Conservation (phyloP, 2,888 invertebrate species). For the Leptinotarsa haldemani region DNA sequence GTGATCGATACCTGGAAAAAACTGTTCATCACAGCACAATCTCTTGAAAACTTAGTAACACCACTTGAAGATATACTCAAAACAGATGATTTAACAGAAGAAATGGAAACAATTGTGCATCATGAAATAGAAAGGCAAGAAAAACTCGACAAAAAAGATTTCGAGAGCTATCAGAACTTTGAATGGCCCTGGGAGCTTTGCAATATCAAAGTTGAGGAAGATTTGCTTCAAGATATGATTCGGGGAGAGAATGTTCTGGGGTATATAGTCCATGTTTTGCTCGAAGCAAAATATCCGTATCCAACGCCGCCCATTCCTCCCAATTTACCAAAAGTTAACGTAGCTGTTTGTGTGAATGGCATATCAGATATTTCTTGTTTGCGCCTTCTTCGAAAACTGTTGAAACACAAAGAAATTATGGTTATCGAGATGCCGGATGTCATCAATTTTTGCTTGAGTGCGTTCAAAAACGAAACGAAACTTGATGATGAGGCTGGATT, state of each 20-base stretch:
- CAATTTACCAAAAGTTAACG: constrained; percentile 54
- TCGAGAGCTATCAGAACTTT: constrained; percentile 70
- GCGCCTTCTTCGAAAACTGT: constrained; percentile 56
- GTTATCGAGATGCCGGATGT: constrained; percentile 63
- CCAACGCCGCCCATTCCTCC: constrained; percentile 52
- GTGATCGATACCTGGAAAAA: constrained; percentile 71
- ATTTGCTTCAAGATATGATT: constrained; percentile 46
- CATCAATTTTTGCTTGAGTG: constrained; percentile 71
- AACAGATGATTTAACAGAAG: constrained; percentile 63
- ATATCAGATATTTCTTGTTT: constrained; percentile 54
- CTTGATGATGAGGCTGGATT: constrained; percentile 54
- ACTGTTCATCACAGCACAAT: constrained; percentile 69
- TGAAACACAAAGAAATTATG: constrained; percentile 53
- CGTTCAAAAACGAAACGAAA: constrained; percentile 69
- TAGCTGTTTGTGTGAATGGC: constrained; percentile 59
- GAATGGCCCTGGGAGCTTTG: constrained; percentile 70
- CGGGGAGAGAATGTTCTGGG: constrained; percentile 60
- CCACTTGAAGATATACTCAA: constrained; percentile 63
- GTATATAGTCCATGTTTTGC: constrained; percentile 59
- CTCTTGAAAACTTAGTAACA: constrained; percentile 68
- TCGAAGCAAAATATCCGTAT: constrained; percentile 60
- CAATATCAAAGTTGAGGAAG: constrained; percentile 58
- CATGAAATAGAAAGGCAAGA: constrained; percentile 70
- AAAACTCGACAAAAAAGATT: constrained; percentile 69
- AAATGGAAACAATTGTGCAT: constrained; percentile 67